Percentiles rank a stretch among this genome's conserved stretches.
phyloP scores from a whole-genome alignment of 2,888 invertebrate genomes.

The Azorinus chamasolen region DNA sequence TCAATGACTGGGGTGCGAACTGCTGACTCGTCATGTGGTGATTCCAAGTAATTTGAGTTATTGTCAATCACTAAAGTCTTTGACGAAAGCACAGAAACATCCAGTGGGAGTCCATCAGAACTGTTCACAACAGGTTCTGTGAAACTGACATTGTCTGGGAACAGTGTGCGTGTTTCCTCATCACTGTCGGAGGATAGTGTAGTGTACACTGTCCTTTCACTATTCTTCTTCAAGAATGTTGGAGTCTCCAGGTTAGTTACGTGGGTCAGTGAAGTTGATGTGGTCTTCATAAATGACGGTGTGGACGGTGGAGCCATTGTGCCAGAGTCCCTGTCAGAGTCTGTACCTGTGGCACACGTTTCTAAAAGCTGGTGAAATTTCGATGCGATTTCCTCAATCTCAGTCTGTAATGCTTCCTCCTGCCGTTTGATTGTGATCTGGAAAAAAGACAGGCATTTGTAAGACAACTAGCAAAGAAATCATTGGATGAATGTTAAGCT shows the following conservation, averaged over 20 bases:
- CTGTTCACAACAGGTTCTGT: constrained; percentile 47
- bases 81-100: constrained; percentile 51
- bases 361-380: constrained; percentile 76
- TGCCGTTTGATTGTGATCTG: constrained; percentile 76
- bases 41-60: constrained; percentile 71
- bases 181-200: constrained; percentile 38
- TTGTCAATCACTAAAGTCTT: constrained; percentile 70
- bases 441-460: constrained; percentile 23
- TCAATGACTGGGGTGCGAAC: constrained; percentile 62
- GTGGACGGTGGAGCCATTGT: constrained; percentile 64
- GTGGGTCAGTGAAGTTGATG: constrained; percentile 50
- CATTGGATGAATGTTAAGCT: no score
- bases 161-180: constrained; percentile 49
- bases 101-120: constrained; percentile 57
- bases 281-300: constrained; percentile 67
- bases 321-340: constrained; percentile 60
- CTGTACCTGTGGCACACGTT: constrained; percentile 66
- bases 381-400: constrained; percentile 75
- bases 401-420: constrained; percentile 71
- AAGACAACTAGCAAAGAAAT: no score
- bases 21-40: constrained; percentile 59
- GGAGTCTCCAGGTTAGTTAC: constrained; percentile 64
- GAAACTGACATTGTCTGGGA: constrained; percentile 32
- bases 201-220: constrained; percentile 23
- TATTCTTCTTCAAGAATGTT: constrained; percentile 59